Conservation (phyloP, 2,113 vertebrate genomes). For the Indri indri region DNA sequence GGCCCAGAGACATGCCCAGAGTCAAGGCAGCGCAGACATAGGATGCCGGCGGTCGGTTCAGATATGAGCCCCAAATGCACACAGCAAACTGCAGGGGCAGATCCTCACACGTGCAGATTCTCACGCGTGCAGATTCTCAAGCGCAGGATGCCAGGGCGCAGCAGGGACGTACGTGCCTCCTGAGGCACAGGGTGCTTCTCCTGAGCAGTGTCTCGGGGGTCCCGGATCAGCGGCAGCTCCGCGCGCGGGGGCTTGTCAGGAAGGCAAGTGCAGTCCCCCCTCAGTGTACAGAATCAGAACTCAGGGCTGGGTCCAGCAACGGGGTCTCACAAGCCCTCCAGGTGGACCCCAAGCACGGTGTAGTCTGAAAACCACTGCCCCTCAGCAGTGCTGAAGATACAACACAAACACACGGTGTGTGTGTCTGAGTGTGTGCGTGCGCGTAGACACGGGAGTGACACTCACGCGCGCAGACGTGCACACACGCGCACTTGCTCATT, state of each 20-base stretch:
- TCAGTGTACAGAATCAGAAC: not conserved
- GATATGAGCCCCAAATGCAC: not conserved
- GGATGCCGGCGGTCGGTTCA: not conserved
- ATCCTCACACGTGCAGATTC: too few species aligned
- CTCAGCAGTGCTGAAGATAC: too few species aligned
- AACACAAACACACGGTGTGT: not conserved
- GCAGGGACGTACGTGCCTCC: not conserved
- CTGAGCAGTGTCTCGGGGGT: too few species aligned
- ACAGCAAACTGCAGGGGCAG: not conserved
- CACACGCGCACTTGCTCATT: not conserved
- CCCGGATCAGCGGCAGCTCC: not conserved
- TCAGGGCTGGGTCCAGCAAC: not conserved
- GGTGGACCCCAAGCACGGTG: not conserved
- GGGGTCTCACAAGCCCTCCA: rapidly evolving
- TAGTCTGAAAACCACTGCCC: not conserved
- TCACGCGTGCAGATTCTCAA: too few species aligned
- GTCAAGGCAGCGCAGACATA: not conserved
- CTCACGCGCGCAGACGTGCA: too few species aligned
- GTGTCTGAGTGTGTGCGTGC: rapidly evolving
- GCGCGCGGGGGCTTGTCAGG: too few species aligned
- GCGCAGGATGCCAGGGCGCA: not conserved
- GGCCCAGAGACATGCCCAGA: not conserved
- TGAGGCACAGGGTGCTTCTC: not conserved
- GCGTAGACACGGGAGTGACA: not conserved
- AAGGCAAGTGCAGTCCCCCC: too few species aligned